These are phyloP conservation scores for Ennomos quercinarius DNA, from an alignment of 2,888 invertebrate genomes.

Conservation along the genomic window DNA sequence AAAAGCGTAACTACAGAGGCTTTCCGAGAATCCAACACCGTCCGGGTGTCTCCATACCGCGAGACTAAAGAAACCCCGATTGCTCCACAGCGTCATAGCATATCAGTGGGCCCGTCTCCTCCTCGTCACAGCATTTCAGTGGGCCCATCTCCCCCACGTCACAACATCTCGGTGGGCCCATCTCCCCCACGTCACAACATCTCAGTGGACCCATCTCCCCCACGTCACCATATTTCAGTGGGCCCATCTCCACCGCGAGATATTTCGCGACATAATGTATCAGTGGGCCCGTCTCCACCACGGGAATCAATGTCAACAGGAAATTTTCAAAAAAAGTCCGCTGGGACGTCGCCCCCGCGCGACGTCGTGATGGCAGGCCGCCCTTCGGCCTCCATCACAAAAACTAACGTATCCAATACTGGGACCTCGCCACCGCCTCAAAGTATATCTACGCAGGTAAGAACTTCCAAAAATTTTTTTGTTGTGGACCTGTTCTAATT, in stretches of 20 bases:
- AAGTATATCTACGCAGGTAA: slow-evolving; percentile 93
- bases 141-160: slow-evolving; percentile 40
- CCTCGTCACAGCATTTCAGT: slow-evolving; percentile 13
- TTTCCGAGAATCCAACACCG: slow-evolving; percentile 44
- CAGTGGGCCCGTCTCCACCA: slow-evolving; percentile 72
- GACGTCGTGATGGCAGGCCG: slow-evolving; percentile 49
- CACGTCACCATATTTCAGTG: slow-evolving; percentile 58
- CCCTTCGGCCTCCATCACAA: slow-evolving; percentile 51
- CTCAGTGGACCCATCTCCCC: slow-evolving; percentile 65
- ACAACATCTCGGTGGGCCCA: slow-evolving; percentile 69
- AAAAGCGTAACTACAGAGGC: slow-evolving; percentile 41
- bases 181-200: slow-evolving; percentile 72
- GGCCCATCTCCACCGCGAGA: slow-evolving; percentile 35
- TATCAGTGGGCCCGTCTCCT: slow-evolving; percentile 44
- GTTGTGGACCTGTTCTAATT: no score
- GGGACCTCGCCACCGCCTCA: slow-evolving; percentile 95
- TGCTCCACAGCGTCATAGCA: slow-evolving; percentile 56
- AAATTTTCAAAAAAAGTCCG: slow-evolving; percentile 70
- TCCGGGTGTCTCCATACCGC: slow-evolving; percentile 52
- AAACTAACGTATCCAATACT: slow-evolving; percentile 83
- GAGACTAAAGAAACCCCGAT: slow-evolving; percentile 37
- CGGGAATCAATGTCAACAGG: slow-evolving; percentile 47
- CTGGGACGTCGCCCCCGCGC: slow-evolving; percentile 81
- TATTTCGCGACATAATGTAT: slow-evolving; percentile 59
- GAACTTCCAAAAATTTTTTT: no score